Evolutionary conservation across 1,140 invertebrate genomes (phyloP).

Genomic region (Lineus longissimus): DNA sequence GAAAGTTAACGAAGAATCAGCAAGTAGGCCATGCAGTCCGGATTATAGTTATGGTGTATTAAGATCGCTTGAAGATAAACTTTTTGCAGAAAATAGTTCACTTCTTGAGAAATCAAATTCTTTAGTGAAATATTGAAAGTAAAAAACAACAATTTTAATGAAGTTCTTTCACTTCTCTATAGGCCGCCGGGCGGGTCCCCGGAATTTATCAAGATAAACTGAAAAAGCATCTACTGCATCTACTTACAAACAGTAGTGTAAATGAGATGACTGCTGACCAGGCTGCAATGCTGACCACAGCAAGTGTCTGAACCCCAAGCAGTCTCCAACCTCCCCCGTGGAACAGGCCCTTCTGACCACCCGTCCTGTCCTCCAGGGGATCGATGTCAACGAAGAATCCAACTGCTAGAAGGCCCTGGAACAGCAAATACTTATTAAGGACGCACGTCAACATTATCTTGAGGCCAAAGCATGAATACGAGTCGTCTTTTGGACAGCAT

Average conservation of each 20-base stretch:
- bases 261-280: constrained; percentile 19
- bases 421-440: neutral
- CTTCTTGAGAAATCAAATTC: no score
- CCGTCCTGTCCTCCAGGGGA: constrained; percentile 70
- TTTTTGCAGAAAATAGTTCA: no score
- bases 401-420: constrained; percentile 72
- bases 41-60: no score
- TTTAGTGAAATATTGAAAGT: no score
- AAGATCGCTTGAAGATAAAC: no score
- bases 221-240: no score
- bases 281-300: constrained; percentile 14
- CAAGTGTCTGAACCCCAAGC: constrained; percentile 26
- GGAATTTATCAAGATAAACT: no score
- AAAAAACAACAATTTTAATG: no score
- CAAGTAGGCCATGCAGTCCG: no score
- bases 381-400: constrained; percentile 86
- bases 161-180: no score
- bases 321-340: constrained; percentile 57
- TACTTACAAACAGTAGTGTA: constrained; percentile 16
- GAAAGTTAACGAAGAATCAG: no score
- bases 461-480: neutral
- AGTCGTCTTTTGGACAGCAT: constrained; percentile 17
- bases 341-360: constrained; percentile 70
- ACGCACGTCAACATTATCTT: neutral
- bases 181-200: no score